phyloP scores from a whole-genome alignment of 2,888 invertebrate genomes.

The Taphrorychus bicolor region DNA sequence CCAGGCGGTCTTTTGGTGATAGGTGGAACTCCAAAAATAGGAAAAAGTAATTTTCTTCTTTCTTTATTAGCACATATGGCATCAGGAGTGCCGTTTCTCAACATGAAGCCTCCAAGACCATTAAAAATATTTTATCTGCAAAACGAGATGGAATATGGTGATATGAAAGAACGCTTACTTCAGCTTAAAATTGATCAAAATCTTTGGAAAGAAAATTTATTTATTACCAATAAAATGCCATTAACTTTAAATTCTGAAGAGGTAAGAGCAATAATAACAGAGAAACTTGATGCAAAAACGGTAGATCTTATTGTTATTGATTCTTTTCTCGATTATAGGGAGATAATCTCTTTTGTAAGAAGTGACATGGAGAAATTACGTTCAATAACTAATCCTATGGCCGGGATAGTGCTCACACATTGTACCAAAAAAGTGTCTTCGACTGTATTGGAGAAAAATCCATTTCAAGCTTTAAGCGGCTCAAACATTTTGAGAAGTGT shows the following conservation, averaged over 20 bases:
- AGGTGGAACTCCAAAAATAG: conserved; percentile 15
- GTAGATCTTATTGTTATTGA: conserved; percentile 14
- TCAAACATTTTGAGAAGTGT: conserved; percentile 17
- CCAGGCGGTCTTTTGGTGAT: conserved; percentile 15
- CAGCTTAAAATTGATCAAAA: not conserved
- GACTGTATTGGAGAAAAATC: conserved; percentile 4
- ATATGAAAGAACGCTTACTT: conserved; percentile 15
- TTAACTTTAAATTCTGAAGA: conserved; percentile 11
- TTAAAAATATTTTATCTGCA: conserved; percentile 16
- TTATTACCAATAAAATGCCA: conserved; percentile 9
- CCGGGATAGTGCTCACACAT: conserved; percentile 12
- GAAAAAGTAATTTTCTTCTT: conserved; percentile 13
- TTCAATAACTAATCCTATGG: conserved; percentile 8
- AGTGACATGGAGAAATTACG: conserved; percentile 8
- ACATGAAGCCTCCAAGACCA: conserved; percentile 12
- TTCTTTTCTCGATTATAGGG: conserved; percentile 9
- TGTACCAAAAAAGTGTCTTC: conserved; percentile 11
- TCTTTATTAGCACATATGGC: conserved; percentile 10
- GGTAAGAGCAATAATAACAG: conserved; percentile 6
- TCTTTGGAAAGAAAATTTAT: conserved; percentile 10
- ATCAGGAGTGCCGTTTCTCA: conserved; percentile 14
- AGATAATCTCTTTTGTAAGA: conserved; percentile 4
- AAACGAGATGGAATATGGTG: conserved; percentile 12
- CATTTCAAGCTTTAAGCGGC: no score
- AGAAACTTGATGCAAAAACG: conserved; percentile 7